Conservation (phyloP, 2,888 invertebrate genomes). For the Epirrita christyi region DNA sequence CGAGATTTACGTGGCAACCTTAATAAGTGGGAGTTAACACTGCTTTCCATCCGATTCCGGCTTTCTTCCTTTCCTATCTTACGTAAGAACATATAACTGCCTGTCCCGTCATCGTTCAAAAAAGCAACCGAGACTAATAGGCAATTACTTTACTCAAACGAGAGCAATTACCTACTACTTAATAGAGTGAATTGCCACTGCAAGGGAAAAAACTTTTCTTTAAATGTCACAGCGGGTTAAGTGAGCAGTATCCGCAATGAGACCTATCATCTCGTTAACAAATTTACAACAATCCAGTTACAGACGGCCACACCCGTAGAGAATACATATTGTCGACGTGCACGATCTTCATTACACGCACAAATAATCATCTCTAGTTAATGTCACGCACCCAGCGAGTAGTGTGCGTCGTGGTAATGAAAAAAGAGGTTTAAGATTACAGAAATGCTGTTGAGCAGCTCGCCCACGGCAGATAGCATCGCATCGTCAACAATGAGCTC, state of each 20-base stretch:
- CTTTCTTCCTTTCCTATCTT: no score
- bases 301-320: constrained; percentile 47
- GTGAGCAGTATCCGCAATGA: constrained; percentile 53
- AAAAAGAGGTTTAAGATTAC: constrained; percentile 54
- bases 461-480: constrained; percentile 72
- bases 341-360: constrained; percentile 65
- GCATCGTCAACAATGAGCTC: constrained; percentile 57
- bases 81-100: background rate
- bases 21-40: no score
- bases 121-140: constrained; percentile 40
- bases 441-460: constrained; percentile 65
- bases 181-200: constrained; percentile 49
- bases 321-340: constrained; percentile 49
- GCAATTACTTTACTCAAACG: constrained; percentile 50
- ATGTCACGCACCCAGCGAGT: constrained; percentile 56
- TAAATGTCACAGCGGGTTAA: constrained; percentile 52
- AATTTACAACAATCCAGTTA: constrained; percentile 59
- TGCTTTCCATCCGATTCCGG: no score
- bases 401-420: constrained; percentile 46
- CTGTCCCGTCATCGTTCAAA: constrained; percentile 52
- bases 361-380: constrained; percentile 51
- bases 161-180: constrained; percentile 58
- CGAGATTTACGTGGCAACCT: no score
- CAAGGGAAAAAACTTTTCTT: constrained; percentile 49
- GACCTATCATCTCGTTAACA: constrained; percentile 47